Conservation (phyloP, 2,888 invertebrate genomes). For the Tholera decimalis region DNA sequence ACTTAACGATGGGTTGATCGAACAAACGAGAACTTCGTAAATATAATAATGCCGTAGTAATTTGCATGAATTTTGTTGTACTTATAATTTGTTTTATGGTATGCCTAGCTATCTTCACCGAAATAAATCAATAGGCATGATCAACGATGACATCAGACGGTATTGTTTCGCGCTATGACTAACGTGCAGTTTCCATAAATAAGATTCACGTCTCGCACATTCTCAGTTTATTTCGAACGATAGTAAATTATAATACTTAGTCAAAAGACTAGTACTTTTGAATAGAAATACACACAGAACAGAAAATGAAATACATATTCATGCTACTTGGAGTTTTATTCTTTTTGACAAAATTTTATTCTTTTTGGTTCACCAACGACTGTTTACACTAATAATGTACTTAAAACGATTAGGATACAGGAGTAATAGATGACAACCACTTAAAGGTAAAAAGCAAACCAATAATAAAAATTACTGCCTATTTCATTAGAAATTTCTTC, state of each 20-base stretch:
- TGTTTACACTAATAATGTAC: too few relatives aligned
- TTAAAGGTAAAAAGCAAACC: too few relatives aligned
- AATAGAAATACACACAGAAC: too few relatives aligned
- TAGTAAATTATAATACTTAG: conserved; percentile 1
- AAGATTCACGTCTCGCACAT: conserved; percentile 22
- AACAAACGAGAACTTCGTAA: neutral
- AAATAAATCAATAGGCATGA: conserved; percentile 35
- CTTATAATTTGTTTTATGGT: conserved; percentile 8
- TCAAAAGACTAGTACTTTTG: neutral
- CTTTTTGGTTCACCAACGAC: too few relatives aligned
- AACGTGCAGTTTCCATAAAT: conserved; percentile 41
- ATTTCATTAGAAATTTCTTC: too few relatives aligned
- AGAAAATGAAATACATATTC: too few relatives aligned
- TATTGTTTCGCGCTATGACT: conserved; percentile 50
- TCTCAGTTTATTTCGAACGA: conserved; percentile 21
- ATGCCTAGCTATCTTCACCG: neutral
- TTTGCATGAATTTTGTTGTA: neutral
- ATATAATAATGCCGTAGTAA: neutral
- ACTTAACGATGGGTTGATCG: neutral
- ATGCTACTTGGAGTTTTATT: too few relatives aligned
- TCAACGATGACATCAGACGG: conserved; percentile 45
- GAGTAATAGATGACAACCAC: too few relatives aligned
- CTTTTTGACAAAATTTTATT: too few relatives aligned
- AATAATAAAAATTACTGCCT: too few relatives aligned
- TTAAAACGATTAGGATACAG: too few relatives aligned